Percentiles rank a stretch among this genome's conserved stretches.
These are phyloP conservation scores for Melanotus villosus DNA, from an alignment of 2,888 invertebrate species.

Conservation along the genomic window DNA sequence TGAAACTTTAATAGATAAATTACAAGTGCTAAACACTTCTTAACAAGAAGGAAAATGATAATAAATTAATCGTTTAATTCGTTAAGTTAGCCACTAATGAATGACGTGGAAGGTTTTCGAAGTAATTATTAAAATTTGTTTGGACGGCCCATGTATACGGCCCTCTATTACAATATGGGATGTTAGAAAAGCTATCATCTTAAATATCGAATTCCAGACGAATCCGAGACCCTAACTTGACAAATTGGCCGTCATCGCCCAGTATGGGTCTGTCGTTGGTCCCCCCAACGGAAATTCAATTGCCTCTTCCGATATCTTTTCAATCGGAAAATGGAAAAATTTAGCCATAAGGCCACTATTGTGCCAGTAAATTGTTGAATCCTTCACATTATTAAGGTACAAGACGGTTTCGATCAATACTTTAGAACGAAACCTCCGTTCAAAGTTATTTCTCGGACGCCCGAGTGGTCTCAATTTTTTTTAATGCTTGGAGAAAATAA, in stretches of 20 bases:
- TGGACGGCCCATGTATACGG: no score
- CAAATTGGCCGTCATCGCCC: slow-evolving; percentile 15
- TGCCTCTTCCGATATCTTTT: slow-evolving; percentile 32
- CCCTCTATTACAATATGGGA: neutral
- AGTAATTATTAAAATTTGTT: neutral
- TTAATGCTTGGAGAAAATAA: no score
- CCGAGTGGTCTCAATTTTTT: no score
- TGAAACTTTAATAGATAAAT: no score
- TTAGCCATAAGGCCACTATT: slow-evolving; percentile 41
- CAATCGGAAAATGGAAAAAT: slow-evolving; percentile 48
- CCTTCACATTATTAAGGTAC: neutral
- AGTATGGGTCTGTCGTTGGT: slow-evolving; percentile 44
- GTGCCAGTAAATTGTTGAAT: slow-evolving; percentile 42
- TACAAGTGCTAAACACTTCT: no score
- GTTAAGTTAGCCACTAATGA: no score
- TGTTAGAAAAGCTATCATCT: neutral
- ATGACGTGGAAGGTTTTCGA: no score
- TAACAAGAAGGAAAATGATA: no score
- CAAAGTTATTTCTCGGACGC: no score
- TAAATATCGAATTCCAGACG: neutral
- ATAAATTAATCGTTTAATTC: no score
- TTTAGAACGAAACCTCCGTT: neutral
- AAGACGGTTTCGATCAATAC: neutral
- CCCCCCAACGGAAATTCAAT: slow-evolving; percentile 43
- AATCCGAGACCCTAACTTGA: slow-evolving; percentile 12